Percentiles rank a stretch among this genome's conserved stretches.
Evolutionary conservation across 2,888 invertebrate genomes (phyloP).

Genomic region (Acronicta alni): DNA sequence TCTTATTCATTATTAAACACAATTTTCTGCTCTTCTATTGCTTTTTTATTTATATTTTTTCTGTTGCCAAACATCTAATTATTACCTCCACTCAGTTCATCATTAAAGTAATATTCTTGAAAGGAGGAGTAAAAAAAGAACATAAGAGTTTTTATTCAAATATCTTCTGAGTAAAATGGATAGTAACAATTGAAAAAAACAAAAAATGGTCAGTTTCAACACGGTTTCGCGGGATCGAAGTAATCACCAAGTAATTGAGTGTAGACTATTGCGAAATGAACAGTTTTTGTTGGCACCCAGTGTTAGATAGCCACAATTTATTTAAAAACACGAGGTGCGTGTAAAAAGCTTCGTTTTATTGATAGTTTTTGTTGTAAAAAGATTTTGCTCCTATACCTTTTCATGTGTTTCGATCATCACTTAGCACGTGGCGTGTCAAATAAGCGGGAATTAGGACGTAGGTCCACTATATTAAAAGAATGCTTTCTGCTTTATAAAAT

Average conservation of each 20-base stretch:
- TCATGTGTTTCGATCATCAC: slow-evolving; percentile 10
- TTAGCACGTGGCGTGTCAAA: slow-evolving; percentile 35
- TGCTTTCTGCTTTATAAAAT: slow-evolving; percentile 11
- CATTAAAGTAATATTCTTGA: slow-evolving; percentile 16
- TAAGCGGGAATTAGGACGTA: slow-evolving; percentile 43
- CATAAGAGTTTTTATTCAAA: slow-evolving; percentile 30
- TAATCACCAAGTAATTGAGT: slow-evolving; percentile 42
- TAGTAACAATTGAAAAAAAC: slow-evolving; percentile 10
- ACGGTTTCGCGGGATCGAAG: slow-evolving; percentile 33
- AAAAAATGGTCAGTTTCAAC: slow-evolving; percentile 24
- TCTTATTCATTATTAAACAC: slow-evolving; percentile 7
- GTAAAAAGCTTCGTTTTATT: slow-evolving; percentile 37
- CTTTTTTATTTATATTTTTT: slow-evolving; percentile 8
- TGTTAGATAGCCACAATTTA: slow-evolving; percentile 22
- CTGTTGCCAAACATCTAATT: slow-evolving; percentile 11
- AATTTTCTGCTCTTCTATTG: slow-evolving; percentile 7
- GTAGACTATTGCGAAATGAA: slow-evolving; percentile 32
- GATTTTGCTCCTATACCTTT: slow-evolving; percentile 4
- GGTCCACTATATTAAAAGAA: too few relatives aligned
- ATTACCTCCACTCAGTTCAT: slow-evolving; percentile 11
- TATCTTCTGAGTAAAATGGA: slow-evolving; percentile 14
- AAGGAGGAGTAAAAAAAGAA: slow-evolving; percentile 12
- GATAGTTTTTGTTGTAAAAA: slow-evolving; percentile 36
- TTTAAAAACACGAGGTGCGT: slow-evolving; percentile 27
- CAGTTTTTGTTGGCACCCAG: slow-evolving; percentile 39